Base-by-base conservation (phyloP, 2,113 vertebrate species). In the Turdus rufiventris region DNA sequence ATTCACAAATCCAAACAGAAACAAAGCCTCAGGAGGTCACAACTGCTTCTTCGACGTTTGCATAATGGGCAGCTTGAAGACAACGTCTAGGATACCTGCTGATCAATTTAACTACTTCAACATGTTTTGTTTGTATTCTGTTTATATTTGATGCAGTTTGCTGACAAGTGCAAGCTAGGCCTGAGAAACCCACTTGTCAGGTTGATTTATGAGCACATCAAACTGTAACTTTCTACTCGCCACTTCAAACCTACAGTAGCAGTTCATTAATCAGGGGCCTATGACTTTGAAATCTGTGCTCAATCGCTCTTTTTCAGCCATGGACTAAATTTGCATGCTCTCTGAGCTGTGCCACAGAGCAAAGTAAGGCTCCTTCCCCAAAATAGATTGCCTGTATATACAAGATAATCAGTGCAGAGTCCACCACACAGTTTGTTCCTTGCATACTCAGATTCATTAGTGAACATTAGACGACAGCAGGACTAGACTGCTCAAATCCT, bases 1-100 rank as follows among this genome's bases (percentile, higher is more conserved):
- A 99, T 99, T 99, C 98, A 98, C 98, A 99, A 99, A 99, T 99
- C 98, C 99, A 99, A 99, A 99, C 98, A 99, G 99, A 99, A 99
- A 99, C 99, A 99, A 99, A 99, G 98, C 98, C 99, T 98, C 98
- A 98, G 99, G 99, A 99, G 98, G 99, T 99, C 98, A 98, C 97
- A 95, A 98, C 97, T 95, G 97, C 98, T 98, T 99, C 98, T 98
- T 99, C 96, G 86, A 97, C 98, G 98, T 98, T 98, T 98, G 98
- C 98, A 98, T 99, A 99, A 99, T 99, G 98, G 98, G 98, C 98
- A 98, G 98, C 98, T 98, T 97, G 98, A 98, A 98, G 98, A 98
- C 98, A 98, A 95, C 38, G 94, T 97, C 97, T 93, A 92, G 96
- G 97, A 98, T 98, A 98, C 98, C 98, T 98, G 98, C 98, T 98